Percentiles rank a stretch among this genome's conserved stretches.
Evolutionary conservation across 2,888 invertebrate genomes (phyloP).

Genomic region (Cyclophora punctaria): DNA sequence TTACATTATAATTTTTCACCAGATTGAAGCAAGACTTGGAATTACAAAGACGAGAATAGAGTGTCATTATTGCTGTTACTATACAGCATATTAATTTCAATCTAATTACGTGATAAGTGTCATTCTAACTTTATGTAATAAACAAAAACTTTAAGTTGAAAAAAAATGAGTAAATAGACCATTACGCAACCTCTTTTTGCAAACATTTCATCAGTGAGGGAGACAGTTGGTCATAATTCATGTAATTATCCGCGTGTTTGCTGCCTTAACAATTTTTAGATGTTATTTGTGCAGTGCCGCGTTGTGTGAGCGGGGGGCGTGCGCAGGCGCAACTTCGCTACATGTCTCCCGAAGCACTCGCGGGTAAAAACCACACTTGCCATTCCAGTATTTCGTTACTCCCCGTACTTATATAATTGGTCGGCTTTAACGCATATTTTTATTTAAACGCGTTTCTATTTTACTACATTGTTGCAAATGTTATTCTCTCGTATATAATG

Average conservation of each 20-base stretch:
- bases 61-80: too few species aligned
- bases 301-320: constrained; percentile 14
- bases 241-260: constrained; percentile 55
- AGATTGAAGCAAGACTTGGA: too few species aligned
- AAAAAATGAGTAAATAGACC: too few species aligned
- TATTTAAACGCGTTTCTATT: constrained; percentile 3
- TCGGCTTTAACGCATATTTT: constrained; percentile 9
- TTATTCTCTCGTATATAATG: constrained; percentile 2
- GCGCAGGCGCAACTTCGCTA: constrained; percentile 27
- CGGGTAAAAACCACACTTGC: constrained; percentile 46
- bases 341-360: constrained; percentile 36
- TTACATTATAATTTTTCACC: too few species aligned
- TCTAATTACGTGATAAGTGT: too few species aligned
- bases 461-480: constrained; percentile 7
- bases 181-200: constrained; percentile 36
- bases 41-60: too few species aligned
- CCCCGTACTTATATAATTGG: constrained; percentile 35
- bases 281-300: constrained; percentile 8
- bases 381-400: constrained; percentile 48
- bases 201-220: constrained; percentile 52
- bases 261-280: constrained; percentile 30
- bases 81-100: too few species aligned
- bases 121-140: too few species aligned
- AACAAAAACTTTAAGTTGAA: too few species aligned
- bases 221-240: constrained; percentile 54